A percentile compares a stretch with the other conserved stretches of the same genome.
Evolutionary conservation across 2,888 invertebrate species (phyloP).

Genomic region (Acanthosepion lycidas): DNA sequence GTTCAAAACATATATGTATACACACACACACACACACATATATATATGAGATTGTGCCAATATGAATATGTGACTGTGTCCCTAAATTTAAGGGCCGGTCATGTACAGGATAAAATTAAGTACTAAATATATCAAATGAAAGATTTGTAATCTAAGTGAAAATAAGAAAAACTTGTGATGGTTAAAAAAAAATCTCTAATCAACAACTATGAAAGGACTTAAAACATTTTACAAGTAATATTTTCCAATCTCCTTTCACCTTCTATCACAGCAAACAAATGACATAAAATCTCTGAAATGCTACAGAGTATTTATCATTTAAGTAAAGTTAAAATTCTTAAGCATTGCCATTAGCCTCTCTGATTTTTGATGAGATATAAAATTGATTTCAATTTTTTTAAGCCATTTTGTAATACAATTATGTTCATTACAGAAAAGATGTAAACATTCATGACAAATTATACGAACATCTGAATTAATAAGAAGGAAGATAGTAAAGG

Average conservation of each 20-base stretch:
- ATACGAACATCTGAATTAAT: not conserved
- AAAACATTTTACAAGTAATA: not conserved
- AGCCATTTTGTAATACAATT: not conserved
- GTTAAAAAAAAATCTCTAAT: not conserved
- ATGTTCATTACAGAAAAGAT: not conserved
- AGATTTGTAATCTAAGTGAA: not conserved
- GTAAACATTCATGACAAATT: not conserved
- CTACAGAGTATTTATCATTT: not conserved
- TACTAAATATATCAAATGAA: not conserved
- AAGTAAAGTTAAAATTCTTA: not conserved
- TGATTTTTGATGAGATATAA: not conserved
- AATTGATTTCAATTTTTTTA: not conserved
- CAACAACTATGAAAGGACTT: not conserved
- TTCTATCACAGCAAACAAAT: not conserved
- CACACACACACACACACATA: not conserved
- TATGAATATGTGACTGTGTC: not conserved
- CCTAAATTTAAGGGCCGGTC: not conserved
- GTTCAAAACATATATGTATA: not conserved
- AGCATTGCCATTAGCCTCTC: constrained; percentile 9
- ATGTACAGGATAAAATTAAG: not conserved
- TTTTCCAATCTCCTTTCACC: constrained; percentile 11
- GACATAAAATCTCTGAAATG: not conserved
- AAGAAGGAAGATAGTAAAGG: not conserved
- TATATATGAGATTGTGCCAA: not conserved
- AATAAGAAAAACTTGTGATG: not conserved